Evolutionary conservation across 1,140 invertebrate species (phyloP), one percentile per base, ranked within the genome.

Genomic region (Caenorhabditis latens): DNA sequence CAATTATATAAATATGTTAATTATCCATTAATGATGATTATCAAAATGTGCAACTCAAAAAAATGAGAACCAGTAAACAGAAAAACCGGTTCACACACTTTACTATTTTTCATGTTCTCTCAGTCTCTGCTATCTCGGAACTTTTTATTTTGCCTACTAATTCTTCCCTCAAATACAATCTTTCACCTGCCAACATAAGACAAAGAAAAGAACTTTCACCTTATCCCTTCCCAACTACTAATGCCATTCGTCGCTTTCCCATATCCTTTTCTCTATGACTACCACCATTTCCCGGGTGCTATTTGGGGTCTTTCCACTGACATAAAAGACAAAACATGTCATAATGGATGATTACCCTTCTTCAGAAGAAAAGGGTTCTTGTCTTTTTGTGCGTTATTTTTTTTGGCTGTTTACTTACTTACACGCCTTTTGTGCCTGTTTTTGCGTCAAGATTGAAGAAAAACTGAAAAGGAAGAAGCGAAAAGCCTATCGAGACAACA

Each of bases 291-390:
- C 46, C 43, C 43, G 46, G n/a, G 46, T 48, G 46, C 46, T 58
- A 58, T 55, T 83, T 84, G 7, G 46, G 46, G 46, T 50, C 46
- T n/a, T 42, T 79, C 24, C 13, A 50, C 71, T 79, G 71, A 79
- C 71, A 79, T 79, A 79, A 79, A 84, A 46, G 50, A 55, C 48
- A 55, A 58, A 55, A 58, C 42, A 63, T 84, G 58, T 61, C 83
- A 61, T 63, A 84, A 84, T 84, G 55, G 83, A 58, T 84, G 83
- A 84, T 84, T 61, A 79, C 71, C 71, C 71, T 79, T 48, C 55
- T 84, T 84, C 55, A 48, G 83, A 24, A 57, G 42, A 83, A 84
- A 32, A 58, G 40, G 42, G 83, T 61, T 58, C 53, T 42, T 58
- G 83, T 58, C 83, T 42, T 84, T 43, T 50, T 79, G 21, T 40